These are phyloP conservation scores for Caenorhabditis macrosperma DNA, from an alignment of 2,888 invertebrate genomes.

Conservation along the genomic window DNA sequence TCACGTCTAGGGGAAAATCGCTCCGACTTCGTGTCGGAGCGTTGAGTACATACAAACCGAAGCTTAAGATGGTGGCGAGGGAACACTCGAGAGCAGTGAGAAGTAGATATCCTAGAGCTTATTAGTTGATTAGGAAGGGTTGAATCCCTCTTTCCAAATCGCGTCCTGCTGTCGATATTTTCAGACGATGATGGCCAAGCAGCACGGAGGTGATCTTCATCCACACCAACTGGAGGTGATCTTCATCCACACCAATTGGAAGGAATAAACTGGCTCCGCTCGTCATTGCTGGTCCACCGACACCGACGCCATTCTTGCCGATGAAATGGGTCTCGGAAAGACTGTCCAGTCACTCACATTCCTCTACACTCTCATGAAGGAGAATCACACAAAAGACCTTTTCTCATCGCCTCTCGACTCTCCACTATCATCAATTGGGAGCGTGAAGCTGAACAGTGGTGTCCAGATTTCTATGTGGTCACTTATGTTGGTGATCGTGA, in stretches of 20 bases:
- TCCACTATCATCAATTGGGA: conserved; percentile 99
- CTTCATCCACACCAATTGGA: conserved; percentile 98
- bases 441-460: conserved; percentile 99
- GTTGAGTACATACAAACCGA: too few species aligned
- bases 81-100: too few species aligned
- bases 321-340: conserved; percentile 96
- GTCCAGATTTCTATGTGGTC: conserved; percentile 96
- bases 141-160: too few species aligned
- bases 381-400: conserved; percentile 88
- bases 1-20: too few species aligned
- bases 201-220: conserved; percentile 68
- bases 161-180: too few species aligned
- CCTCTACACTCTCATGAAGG: conserved; percentile 96
- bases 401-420: conserved; percentile 89
- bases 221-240: conserved; percentile 90
- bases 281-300: conserved; percentile 84
- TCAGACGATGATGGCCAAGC: conserved; percentile 73
- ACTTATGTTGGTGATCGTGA: conserved; percentile 90
- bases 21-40: too few species aligned
- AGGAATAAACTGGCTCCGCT: conserved; percentile 80
- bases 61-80: too few species aligned
- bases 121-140: too few species aligned
- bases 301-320: conserved; percentile 97
- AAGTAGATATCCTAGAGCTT: too few species aligned
- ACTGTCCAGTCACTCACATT: conserved; percentile 99